These are phyloP conservation scores for Piscicola geometra DNA, from an alignment of 2,888 invertebrate genomes.

Conservation along the genomic window DNA sequence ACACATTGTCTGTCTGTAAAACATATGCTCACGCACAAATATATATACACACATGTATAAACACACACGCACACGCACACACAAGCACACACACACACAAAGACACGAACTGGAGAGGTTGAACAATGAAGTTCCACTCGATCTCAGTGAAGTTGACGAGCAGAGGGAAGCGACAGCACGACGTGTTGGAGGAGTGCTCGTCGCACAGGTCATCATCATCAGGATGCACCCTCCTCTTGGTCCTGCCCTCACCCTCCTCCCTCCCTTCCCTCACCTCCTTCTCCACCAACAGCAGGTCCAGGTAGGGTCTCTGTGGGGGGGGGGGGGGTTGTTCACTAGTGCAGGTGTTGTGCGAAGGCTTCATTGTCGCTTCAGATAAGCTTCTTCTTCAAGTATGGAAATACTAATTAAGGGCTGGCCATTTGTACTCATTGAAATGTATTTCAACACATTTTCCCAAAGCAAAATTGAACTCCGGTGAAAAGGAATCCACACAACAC, in stretches of 20 bases:
- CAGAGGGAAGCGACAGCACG: not conserved
- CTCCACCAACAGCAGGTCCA: not conserved
- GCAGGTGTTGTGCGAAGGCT: too few relatives aligned
- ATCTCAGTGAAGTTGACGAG: not conserved
- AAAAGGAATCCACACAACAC: too few relatives aligned
- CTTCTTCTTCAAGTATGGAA: too few relatives aligned
- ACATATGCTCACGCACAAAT: not conserved
- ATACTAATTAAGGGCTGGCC: too few relatives aligned
- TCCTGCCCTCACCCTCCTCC: not conserved
- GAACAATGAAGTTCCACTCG: not conserved
- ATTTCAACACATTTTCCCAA: too few relatives aligned
- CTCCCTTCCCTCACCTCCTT: not conserved
- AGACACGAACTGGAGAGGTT: not conserved
- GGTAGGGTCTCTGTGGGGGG: too few relatives aligned
- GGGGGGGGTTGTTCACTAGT: too few relatives aligned
- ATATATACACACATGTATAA: not conserved
- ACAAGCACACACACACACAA: too few relatives aligned
- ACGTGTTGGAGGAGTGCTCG: not conserved
- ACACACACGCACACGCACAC: too few relatives aligned
- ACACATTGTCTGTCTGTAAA: not conserved
- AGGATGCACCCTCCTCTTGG: not conserved
- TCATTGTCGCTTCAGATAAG: too few relatives aligned
- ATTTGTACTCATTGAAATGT: too few relatives aligned
- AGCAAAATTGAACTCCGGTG: too few relatives aligned
- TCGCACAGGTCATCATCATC: not conserved